These are phyloP conservation scores for Ornithorhynchus anatinus DNA, from an alignment of 2,113 vertebrate genomes.

Conservation along the genomic window DNA sequence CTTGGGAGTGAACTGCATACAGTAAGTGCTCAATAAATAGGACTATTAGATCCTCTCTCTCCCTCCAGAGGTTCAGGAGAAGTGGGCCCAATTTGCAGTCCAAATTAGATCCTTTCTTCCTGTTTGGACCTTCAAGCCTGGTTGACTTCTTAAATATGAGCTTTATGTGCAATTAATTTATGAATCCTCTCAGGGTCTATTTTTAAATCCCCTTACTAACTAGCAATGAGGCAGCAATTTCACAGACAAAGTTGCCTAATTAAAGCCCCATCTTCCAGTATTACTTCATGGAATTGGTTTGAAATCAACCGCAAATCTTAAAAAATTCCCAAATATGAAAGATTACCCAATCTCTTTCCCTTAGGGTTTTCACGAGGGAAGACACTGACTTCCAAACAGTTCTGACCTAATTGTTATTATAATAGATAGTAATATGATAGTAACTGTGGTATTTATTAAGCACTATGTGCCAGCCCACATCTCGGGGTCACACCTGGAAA, in stretches of 20 bases:
- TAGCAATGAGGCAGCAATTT: neutral
- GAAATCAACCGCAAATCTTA: constrained; percentile 31
- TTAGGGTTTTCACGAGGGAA: constrained; percentile 25
- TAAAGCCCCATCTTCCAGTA: constrained; percentile 37
- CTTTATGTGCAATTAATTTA: constrained; percentile 11
- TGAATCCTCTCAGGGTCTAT: constrained; percentile 30
- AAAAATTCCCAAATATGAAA: constrained; percentile 22
- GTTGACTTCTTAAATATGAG: constrained; percentile 13
- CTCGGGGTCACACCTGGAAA: too few relatives aligned
- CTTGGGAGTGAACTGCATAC: too few relatives aligned
- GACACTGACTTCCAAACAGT: too few relatives aligned
- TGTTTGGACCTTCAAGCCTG: neutral
- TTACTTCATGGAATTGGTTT: constrained; percentile 34
- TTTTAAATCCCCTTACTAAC: constrained; percentile 20
- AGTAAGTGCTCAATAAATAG: too few relatives aligned
- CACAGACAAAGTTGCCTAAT: constrained; percentile 30
- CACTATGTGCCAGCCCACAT: too few relatives aligned
- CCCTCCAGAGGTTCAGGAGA: neutral
- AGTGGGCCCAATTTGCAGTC: too few relatives aligned
- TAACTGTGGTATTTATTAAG: too few relatives aligned
- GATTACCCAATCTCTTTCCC: constrained; percentile 16
- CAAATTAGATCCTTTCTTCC: constrained; percentile 10
- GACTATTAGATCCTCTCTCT: neutral
- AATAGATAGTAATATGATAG: too few relatives aligned
- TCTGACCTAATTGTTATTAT: too few relatives aligned